Conservation (phyloP, 2,888 invertebrate species). For the Tenthredo scrophulariae region DNA sequence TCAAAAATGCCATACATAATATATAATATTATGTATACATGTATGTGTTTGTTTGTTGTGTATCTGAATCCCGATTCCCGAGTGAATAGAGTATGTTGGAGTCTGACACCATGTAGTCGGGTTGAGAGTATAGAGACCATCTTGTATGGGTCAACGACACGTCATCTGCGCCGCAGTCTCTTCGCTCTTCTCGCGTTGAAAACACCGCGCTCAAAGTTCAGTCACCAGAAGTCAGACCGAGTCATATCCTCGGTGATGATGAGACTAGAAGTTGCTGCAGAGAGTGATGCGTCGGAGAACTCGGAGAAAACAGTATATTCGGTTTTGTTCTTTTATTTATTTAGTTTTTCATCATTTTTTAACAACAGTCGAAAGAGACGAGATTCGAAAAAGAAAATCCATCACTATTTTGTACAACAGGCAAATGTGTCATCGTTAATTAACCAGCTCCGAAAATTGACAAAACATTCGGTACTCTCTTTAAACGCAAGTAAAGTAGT, state of each 20-base stretch:
- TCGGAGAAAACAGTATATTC: background rate
- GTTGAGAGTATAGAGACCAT: conserved; percentile 10
- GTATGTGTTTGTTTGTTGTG: background rate
- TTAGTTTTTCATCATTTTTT: too few relatives aligned
- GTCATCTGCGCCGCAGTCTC: conserved; percentile 43
- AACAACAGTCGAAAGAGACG: too few relatives aligned
- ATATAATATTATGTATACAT: background rate
- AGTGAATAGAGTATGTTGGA: background rate
- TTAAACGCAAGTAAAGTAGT: background rate
- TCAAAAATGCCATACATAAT: too few relatives aligned
- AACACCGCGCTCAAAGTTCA: conserved; percentile 36
- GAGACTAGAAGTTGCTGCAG: background rate
- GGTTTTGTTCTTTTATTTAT: too few relatives aligned
- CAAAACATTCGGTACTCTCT: background rate
- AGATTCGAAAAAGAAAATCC: too few relatives aligned
- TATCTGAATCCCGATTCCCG: conserved; percentile 16
- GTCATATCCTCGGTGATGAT: background rate
- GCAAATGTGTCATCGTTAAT: too few relatives aligned
- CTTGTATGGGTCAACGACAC: conserved; percentile 49
- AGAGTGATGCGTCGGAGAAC: background rate
- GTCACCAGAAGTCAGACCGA: conserved; percentile 27
- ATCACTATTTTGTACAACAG: too few relatives aligned
- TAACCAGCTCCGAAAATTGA: too few relatives aligned
- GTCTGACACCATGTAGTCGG: conserved; percentile 1
- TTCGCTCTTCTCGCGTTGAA: conserved; percentile 24